Percentiles rank a stretch among this genome's conserved stretches.
phyloP scores from a whole-genome alignment of 2,888 invertebrate species.

The Steromphala cineraria region DNA sequence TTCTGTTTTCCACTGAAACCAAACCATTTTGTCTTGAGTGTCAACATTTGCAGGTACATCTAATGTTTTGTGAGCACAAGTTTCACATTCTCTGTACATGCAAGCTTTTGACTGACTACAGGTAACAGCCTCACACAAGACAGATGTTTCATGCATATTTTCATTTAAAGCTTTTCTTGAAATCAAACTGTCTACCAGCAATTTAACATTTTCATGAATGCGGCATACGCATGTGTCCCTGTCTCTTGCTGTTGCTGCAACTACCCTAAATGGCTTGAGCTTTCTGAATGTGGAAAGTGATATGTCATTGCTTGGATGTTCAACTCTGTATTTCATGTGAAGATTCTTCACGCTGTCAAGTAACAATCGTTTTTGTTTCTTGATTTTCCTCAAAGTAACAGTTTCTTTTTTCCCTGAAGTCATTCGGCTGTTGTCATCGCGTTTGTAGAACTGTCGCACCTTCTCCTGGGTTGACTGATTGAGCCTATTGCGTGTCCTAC shows the following conservation, averaged over 20 bases:
- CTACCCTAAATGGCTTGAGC: conserved; percentile 42
- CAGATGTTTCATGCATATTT: background rate
- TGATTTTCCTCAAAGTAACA: too few relatives aligned
- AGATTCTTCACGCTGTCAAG: conserved; percentile 36
- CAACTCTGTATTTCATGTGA: conserved; percentile 32
- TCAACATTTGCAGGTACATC: too few relatives aligned
- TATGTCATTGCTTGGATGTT: conserved; percentile 35
- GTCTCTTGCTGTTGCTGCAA: conserved; percentile 31
- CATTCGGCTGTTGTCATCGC: conserved; percentile 43
- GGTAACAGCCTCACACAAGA: background rate
- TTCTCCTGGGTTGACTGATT: too few relatives aligned
- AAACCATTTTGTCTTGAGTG: too few relatives aligned
- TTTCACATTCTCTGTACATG: background rate
- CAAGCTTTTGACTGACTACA: background rate
- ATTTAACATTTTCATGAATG: conserved; percentile 35
- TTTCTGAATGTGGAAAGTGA: conserved; percentile 40
- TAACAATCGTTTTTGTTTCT: conserved; percentile 40
- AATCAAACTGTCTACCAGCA: conserved; percentile 27
- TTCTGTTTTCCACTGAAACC: background rate
- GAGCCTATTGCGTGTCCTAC: too few relatives aligned
- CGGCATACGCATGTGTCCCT: conserved; percentile 46
- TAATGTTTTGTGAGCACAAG: too few relatives aligned
- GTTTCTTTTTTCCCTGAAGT: conserved; percentile 34
- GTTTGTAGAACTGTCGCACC: background rate
- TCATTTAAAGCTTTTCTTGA: background rate